Evolutionary conservation across 2,113 vertebrate species (phyloP), one percentile per base, ranked within the genome.

Genomic region (Gavialis gangeticus): DNA sequence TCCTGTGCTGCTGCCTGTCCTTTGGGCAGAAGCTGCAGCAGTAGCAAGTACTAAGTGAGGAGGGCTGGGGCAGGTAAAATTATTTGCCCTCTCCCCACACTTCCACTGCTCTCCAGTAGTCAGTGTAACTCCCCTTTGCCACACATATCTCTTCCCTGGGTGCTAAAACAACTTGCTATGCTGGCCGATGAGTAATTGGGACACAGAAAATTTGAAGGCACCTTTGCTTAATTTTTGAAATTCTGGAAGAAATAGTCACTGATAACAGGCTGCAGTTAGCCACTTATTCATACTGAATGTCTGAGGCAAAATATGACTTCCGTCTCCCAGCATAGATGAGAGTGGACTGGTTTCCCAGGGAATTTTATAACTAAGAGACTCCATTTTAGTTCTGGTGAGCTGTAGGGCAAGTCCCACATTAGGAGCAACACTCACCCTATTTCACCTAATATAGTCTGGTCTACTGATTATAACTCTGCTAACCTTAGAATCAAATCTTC

Each of bases 221-320:
- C 62, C 15, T 85, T 85, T 89, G 13, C 10, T 84, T 25, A 64
- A n/a, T 46, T 88, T 86, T 22, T 92, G 3, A 73, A 67, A 17
- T 88, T 66, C 79, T 27, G 28, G 71, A 60, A 91, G 59, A 81
- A 96, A 87, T 57, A 76, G 78, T 90, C 75, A 28, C 63, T 78
- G 9, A 10, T 75, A 82, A 83, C 59, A 76, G 25, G 60, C 55
- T 86, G 16, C 27, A 76, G 13, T 69, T 80, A 46, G 76, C 55
- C 82, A 22, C 66, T 79, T 82, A 75, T 34, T 11, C 64, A 76
- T 82, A 86, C 24, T 69, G 46, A 80, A 75, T 57, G 82, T 85
- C 10, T 9, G 66, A 90, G 54, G 28, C 28, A 64, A 6, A 64
- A 55, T 56, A 56, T n/a, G 16, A 56, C 66, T 95, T 88, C 14